Evolutionary conservation across 2,113 vertebrate species (phyloP).

Genomic region (Pteropus alecto): DNA sequence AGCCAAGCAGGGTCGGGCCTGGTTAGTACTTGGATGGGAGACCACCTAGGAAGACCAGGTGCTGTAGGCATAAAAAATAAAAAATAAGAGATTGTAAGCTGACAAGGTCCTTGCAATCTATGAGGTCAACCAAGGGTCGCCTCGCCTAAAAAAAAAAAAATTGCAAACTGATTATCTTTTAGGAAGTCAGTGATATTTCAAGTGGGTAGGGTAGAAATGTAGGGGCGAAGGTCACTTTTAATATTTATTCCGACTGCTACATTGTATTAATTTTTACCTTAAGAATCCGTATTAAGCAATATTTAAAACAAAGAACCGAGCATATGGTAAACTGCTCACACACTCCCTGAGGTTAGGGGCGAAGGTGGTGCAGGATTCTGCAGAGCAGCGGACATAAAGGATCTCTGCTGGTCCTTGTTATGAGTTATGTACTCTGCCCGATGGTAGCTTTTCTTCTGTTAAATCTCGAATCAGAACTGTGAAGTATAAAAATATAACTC

Average conservation of each 20-base stretch:
- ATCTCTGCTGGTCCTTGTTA: not conserved
- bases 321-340: not conserved
- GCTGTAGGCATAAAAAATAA: too few species aligned
- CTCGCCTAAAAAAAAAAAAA: too few species aligned
- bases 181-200: not conserved
- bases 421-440: not conserved
- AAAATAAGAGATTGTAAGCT: too few species aligned
- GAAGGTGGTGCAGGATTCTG: not conserved
- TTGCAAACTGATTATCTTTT: not conserved
- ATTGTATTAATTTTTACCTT: not conserved
- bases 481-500: conserved; percentile 1
- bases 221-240: not conserved
- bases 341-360: not conserved
- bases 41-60: too few species aligned
- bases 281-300: not conserved
- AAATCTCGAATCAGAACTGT: not conserved
- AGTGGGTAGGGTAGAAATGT: not conserved
- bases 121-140: too few species aligned
- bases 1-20: too few species aligned
- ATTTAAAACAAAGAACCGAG: not conserved
- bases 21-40: too few species aligned
- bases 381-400: not conserved
- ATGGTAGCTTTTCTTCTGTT: not conserved
- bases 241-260: not conserved
- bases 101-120: too few species aligned